Percentiles rank a stretch among this genome's conserved stretches.
phyloP scores from a whole-genome alignment of 2,888 invertebrate species.

The Myopa testacea region DNA sequence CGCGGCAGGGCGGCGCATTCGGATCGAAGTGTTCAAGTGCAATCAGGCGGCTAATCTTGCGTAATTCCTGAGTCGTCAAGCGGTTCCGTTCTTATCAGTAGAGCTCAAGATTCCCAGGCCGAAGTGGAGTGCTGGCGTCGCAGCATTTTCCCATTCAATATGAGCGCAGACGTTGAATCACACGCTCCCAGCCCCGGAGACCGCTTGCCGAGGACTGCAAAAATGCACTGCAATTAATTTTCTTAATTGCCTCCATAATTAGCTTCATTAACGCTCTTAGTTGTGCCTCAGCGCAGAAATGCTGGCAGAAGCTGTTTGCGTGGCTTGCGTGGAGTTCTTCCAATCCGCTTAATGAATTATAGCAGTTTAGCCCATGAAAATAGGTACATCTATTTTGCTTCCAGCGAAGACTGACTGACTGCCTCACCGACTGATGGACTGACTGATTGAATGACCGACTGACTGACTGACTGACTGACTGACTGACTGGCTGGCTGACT shows the following conservation, averaged over 20 bases:
- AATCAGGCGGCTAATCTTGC: slow-evolving; percentile 12
- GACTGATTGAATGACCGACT: slow-evolving; percentile 7
- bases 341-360: slow-evolving; percentile 16
- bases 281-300: slow-evolving; percentile 23
- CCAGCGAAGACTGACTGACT: too few relatives aligned
- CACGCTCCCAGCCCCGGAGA: background rate
- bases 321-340: slow-evolving; percentile 21
- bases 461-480: slow-evolving; percentile 11
- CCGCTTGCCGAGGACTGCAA: background rate
- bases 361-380: slow-evolving; percentile 18
- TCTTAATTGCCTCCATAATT: slow-evolving; percentile 34
- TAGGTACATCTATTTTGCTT: background rate
- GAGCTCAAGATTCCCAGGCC: background rate
- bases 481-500: background rate
- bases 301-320: slow-evolving; percentile 25
- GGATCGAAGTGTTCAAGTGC: background rate
- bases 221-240: background rate
- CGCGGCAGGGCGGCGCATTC: background rate
- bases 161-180: background rate
- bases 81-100: background rate
- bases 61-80: slow-evolving; percentile 7
- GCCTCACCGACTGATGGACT: too few relatives aligned
- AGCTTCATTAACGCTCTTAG: slow-evolving; percentile 26
- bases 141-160: slow-evolving; percentile 12
- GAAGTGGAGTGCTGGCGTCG: background rate